phyloP scores from a whole-genome alignment of 1,140 invertebrate genomes.

The Habropoda laboriosa region DNA sequence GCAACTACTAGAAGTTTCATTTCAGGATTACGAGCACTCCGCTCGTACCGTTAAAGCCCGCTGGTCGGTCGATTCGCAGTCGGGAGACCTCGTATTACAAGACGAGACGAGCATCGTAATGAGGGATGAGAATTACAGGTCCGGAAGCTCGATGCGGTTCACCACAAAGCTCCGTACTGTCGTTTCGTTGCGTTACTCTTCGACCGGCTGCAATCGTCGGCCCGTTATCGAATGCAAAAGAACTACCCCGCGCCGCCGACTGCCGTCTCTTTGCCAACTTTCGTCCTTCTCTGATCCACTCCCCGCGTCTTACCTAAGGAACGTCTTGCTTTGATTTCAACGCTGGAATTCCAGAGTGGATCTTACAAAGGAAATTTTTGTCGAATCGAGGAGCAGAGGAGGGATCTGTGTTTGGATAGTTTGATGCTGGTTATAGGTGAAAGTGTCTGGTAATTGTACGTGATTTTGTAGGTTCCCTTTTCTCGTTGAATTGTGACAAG shows the following conservation, averaged over 20 bases:
- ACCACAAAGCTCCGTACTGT: conserved; percentile 12
- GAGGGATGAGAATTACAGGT: conserved; percentile 63
- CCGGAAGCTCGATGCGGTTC: conserved; percentile 8
- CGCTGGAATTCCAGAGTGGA: neutral
- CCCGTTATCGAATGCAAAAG: conserved; percentile 7
- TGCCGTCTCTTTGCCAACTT: neutral
- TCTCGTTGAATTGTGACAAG: too few species aligned
- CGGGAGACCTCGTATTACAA: conserved; percentile 60
- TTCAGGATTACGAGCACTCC: conserved; percentile 67
- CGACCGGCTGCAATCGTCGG: conserved; percentile 16
- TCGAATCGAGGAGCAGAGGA: too few species aligned
- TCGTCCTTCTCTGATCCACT: neutral
- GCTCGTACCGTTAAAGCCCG: neutral
- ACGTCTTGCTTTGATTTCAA: neutral
- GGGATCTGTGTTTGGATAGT: too few species aligned
- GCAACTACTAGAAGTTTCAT: conserved; percentile 69
- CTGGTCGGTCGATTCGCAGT: conserved; percentile 41
- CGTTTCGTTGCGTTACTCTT: neutral
- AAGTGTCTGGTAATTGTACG: too few species aligned
- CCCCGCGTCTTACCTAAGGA: neutral
- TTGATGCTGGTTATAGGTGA: too few species aligned
- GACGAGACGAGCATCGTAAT: conserved; percentile 64
- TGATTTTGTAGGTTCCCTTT: too few species aligned
- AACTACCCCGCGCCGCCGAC: neutral
- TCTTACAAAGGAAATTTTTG: too few species aligned